Evolutionary conservation across 2,888 invertebrate species (phyloP).

Genomic region (Amiota mariae): DNA sequence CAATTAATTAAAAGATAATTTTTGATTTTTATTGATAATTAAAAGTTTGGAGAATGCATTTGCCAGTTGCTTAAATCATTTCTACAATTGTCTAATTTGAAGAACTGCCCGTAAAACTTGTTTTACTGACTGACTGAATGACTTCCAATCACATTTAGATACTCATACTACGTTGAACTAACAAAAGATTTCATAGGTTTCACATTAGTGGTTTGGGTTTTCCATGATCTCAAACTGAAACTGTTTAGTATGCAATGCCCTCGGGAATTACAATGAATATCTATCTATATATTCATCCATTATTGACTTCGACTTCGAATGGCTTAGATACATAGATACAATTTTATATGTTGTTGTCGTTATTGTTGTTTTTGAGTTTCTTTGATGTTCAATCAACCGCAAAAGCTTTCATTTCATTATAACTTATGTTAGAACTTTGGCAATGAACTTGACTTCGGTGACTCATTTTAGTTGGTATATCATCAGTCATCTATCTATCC

Average conservation of each 20-base stretch:
- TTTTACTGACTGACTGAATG: neutral
- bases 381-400: slow-evolving; percentile 23
- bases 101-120: no score
- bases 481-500: no score
- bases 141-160: neutral
- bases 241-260: slow-evolving; percentile 4
- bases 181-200: neutral
- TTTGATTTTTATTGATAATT: no score
- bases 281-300: neutral
- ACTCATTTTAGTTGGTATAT: neutral
- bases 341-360: neutral
- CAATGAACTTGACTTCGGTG: slow-evolving; percentile 23
- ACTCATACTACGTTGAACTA: no score
- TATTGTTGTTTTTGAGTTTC: neutral
- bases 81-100: no score
- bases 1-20: no score
- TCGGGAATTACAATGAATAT: neutral
- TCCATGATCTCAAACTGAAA: neutral
- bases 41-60: no score
- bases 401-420: slow-evolving; percentile 7
- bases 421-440: neutral
- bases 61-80: no score
- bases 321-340: no score
- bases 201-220: neutral
- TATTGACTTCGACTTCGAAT: no score